phyloP scores from a whole-genome alignment of 2,113 vertebrate species.

The Maylandia zebra region DNA sequence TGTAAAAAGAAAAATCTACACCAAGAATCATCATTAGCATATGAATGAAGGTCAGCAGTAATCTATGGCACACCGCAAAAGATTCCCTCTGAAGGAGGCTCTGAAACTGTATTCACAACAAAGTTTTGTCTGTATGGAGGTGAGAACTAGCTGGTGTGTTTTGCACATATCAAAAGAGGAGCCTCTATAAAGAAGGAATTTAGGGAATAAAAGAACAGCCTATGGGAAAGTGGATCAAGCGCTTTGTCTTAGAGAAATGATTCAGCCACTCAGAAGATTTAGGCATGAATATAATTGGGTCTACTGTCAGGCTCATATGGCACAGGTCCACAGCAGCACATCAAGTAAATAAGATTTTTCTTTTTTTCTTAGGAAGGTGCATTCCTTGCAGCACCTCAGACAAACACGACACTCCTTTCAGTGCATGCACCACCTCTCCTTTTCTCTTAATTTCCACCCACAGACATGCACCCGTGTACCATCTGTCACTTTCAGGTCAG shows the following conservation, averaged over 20 bases:
- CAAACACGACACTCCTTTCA: constrained; percentile 11
- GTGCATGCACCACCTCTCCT: neutral
- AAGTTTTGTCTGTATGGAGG: constrained; percentile 42
- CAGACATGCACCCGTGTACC: constrained; percentile 19
- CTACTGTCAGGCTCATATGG: constrained; percentile 19
- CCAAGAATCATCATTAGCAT: constrained; percentile 55
- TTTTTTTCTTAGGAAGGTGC: constrained; percentile 8
- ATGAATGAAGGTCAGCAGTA: constrained; percentile 54
- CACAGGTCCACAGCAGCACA: constrained; percentile 8
- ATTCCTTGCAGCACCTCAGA: constrained; percentile 22
- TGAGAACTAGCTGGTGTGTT: constrained; percentile 39
- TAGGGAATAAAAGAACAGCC: constrained; percentile 10
- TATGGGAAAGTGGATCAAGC: constrained; percentile 48
- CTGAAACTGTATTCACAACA: constrained; percentile 33
- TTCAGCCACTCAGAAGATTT: constrained; percentile 12
- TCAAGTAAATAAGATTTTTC: neutral
- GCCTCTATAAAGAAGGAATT: constrained; percentile 13
- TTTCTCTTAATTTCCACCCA: constrained; percentile 1
- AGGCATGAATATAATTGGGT: constrained; percentile 11
- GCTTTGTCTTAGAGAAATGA: constrained; percentile 26
- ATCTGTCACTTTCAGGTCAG: constrained; percentile 51
- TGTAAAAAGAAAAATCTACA: constrained; percentile 51
- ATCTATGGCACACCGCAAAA: constrained; percentile 55
- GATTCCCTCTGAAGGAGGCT: constrained; percentile 23
- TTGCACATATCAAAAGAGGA: constrained; percentile 43